Percentiles rank a stretch among this genome's conserved stretches.
These are phyloP conservation scores for Drosophila longiperda DNA, from an alignment of 2,888 invertebrate species.

Conservation along the genomic window DNA sequence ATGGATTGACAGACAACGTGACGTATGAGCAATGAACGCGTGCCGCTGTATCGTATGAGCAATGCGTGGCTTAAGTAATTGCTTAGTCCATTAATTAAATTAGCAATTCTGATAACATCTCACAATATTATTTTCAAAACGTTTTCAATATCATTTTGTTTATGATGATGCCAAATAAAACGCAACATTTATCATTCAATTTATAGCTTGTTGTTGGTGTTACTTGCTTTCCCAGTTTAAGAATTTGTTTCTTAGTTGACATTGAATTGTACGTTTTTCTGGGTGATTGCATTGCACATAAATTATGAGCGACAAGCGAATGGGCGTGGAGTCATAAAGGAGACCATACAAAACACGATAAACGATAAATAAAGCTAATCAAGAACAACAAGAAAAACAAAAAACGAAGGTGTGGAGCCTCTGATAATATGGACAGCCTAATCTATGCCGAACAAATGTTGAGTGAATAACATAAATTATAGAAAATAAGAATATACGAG, in stretches of 20 bases:
- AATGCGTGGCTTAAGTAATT: conserved; percentile 22
- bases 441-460: conserved; percentile 3
- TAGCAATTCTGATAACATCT: conserved; percentile 59
- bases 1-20: conserved; percentile 33
- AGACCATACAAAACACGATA: conserved; percentile 30
- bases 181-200: conserved; percentile 18
- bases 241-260: conserved; percentile 17
- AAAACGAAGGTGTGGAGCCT: conserved; percentile 40
- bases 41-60: conserved; percentile 40
- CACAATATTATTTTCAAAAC: conserved; percentile 20
- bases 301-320: conserved; percentile 21
- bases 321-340: conserved; percentile 46
- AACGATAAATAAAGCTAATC: conserved; percentile 52
- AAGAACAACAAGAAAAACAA: conserved; percentile 30
- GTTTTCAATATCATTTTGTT: conserved; percentile 2
- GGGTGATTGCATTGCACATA: conserved; percentile 45
- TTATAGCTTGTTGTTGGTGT: neutral
- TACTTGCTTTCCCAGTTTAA: neutral
- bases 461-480: conserved; percentile 36
- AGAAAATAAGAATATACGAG: conserved; percentile 24
- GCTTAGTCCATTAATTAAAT: conserved; percentile 57
- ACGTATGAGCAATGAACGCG: conserved; percentile 34
- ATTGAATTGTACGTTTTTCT: conserved; percentile 40
- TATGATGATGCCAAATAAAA: conserved; percentile 22
- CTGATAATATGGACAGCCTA: conserved; percentile 42